A percentile compares a stretch with the other conserved stretches of the same genome.
These are phyloP conservation scores for Crepidodera aurea DNA, from an alignment of 2,888 invertebrate genomes.

Conservation along the genomic window DNA sequence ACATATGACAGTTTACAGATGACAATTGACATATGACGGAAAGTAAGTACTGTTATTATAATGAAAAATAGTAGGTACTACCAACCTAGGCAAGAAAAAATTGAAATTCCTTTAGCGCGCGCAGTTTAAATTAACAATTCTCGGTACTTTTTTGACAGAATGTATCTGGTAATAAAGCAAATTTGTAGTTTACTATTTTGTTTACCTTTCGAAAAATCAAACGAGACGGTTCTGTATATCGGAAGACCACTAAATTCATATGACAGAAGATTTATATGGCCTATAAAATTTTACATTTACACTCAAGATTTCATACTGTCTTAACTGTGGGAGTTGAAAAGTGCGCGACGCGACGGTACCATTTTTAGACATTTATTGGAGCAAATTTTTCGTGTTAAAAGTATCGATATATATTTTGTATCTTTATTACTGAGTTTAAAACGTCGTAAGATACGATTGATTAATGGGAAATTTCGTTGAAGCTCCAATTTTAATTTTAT, in stretches of 20 bases:
- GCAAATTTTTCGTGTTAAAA: background rate
- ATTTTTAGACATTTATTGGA: background rate
- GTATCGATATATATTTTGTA: background rate
- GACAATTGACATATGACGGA: too few species aligned
- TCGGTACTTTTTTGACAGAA: too few species aligned
- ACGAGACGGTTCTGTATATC: background rate
- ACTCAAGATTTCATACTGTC: conserved; percentile 1
- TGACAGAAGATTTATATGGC: conserved; percentile 8
- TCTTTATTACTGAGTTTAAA: background rate
- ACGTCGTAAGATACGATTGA: background rate
- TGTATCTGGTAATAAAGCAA: too few species aligned
- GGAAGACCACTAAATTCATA: background rate
- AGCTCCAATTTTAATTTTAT: too few species aligned
- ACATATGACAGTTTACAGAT: too few species aligned
- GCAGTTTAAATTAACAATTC: too few species aligned
- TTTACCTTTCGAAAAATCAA: background rate
- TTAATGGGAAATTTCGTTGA: too few species aligned
- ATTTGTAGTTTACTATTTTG: background rate
- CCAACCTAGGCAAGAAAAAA: too few species aligned
- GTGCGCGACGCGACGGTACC: background rate
- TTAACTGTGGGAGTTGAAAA: background rate
- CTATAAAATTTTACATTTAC: conserved; percentile 13
- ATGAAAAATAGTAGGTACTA: too few species aligned
- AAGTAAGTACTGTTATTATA: too few species aligned
- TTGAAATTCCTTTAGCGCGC: too few species aligned